Evolutionary conservation across 1,140 invertebrate species (phyloP).

Genomic region (Drosophila elegans): DNA sequence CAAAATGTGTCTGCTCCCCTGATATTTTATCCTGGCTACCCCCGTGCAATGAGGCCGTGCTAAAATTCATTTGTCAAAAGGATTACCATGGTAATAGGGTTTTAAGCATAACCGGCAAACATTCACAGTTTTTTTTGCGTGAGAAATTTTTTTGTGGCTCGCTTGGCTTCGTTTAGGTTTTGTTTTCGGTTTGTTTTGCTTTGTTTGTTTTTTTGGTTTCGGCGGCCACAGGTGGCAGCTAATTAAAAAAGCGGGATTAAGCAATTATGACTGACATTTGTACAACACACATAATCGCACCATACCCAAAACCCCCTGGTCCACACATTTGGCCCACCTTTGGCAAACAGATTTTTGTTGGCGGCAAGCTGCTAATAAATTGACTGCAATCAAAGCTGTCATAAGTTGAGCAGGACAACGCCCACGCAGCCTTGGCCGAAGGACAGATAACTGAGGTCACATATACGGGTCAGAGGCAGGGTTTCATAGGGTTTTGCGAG

Average conservation of each 20-base stretch:
- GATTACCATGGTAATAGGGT: slow-evolving; percentile 84
- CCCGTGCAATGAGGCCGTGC: slow-evolving; percentile 34
- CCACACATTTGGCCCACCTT: slow-evolving; percentile 37
- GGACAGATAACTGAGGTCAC: slow-evolving; percentile 69
- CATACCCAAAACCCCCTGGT: not conserved
- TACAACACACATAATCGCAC: slow-evolving; percentile 50
- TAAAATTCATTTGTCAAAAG: slow-evolving; percentile 84
- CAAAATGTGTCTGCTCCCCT: too few species aligned
- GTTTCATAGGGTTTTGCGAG: not conserved
- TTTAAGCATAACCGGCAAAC: slow-evolving; percentile 74
- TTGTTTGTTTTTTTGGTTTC: slow-evolving; percentile 29
- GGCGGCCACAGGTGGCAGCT: slow-evolving; percentile 58
- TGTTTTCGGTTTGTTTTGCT: slow-evolving; percentile 31
- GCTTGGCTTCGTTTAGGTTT: slow-evolving; percentile 28
- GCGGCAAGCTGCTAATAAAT: slow-evolving; percentile 70
- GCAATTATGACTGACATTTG: slow-evolving; percentile 76
- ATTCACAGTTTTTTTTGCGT: slow-evolving; percentile 60
- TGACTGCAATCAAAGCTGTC: slow-evolving; percentile 80
- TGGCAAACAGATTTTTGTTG: slow-evolving; percentile 55
- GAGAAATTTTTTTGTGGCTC: slow-evolving; percentile 31
- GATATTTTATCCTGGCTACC: too few species aligned
- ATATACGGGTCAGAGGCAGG: slow-evolving; percentile 12
- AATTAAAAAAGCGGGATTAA: slow-evolving; percentile 77
- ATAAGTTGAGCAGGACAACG: slow-evolving; percentile 71
- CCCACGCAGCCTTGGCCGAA: slow-evolving; percentile 33